Conservation (phyloP, 2,888 invertebrate species). For the Dryococelus australis region DNA sequence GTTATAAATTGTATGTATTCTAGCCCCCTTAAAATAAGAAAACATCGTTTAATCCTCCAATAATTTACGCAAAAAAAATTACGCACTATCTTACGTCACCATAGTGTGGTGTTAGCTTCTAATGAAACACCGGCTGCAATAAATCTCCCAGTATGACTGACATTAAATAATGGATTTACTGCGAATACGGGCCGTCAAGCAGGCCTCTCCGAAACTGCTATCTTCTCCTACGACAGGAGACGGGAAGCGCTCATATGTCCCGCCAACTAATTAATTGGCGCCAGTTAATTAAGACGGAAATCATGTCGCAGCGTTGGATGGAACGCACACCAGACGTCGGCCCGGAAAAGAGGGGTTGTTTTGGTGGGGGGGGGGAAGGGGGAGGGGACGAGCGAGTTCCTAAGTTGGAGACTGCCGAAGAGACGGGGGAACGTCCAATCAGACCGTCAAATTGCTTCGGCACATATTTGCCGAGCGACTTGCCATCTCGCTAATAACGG, state of each 20-base stretch:
- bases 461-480: conserved; percentile 9
- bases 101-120: too few relatives aligned
- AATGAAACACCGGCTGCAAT: too few relatives aligned
- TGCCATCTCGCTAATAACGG: background rate
- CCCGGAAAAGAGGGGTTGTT: background rate
- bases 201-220: background rate
- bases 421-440: background rate
- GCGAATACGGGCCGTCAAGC: background rate
- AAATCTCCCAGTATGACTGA: too few relatives aligned
- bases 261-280: background rate
- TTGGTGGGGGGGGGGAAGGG: background rate
- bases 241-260: background rate
- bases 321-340: background rate
- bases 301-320: background rate
- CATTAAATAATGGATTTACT: too few relatives aligned
- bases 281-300: conserved; percentile 11
- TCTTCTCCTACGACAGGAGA: background rate
- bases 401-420: background rate
- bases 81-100: too few relatives aligned
- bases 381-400: background rate
- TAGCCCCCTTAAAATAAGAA: too few relatives aligned
- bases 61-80: too few relatives aligned
- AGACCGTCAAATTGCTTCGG: background rate
- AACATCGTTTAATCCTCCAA: too few relatives aligned
- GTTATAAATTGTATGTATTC: too few relatives aligned